Evolutionary conservation across 1,140 invertebrate genomes (phyloP), one percentile per base, ranked within the genome.

Genomic region (Philotrypesis tridentata): DNA sequence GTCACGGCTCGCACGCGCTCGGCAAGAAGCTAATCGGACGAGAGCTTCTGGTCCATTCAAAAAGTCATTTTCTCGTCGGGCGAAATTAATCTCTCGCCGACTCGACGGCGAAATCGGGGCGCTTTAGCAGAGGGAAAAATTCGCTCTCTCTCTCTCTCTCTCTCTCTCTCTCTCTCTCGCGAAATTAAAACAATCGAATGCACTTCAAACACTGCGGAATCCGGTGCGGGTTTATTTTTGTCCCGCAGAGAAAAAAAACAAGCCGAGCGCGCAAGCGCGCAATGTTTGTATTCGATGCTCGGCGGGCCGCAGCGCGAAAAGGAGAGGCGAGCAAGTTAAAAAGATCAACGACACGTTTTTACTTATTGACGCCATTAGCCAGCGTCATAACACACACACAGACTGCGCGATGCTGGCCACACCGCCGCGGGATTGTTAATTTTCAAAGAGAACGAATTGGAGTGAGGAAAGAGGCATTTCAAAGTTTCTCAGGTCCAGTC

Each of bases 301-400:
- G 88, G 89, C 88, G 88, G 85, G 33, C 33, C 90, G 90, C 90
- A 89, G 90, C 90, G 87, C 60, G 60, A 60, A 12, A 4, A 12
- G 14, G 21, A 2, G 48, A 37, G n/a, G 33, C 40, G 12, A 43
- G 40, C 12, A 14, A 55, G 48, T 55, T 55, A 55, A 55, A 55
- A 55, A 55, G 48, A 55, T 55, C 48, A n/a, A 55, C 48, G 48
- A 55, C 21, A 21, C 48, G 14, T 55, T 55, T 55, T 21, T 55
- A n/a, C n/a, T 55, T 5, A 6, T 55, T 17, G 40, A 43, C 40
- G 40, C 48, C 3, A 55, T n/a, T 55, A 21, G 17, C 5, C 14
- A 55, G 33, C n/a, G n/a, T 4, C 40, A 43, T 43, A 43, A 43
- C 40, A 43, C 12, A 43, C 40, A 12, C 40, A 14, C 14, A 14